Conservation (phyloP, 2,113 vertebrate species). For the Archocentrus centrarchus region DNA sequence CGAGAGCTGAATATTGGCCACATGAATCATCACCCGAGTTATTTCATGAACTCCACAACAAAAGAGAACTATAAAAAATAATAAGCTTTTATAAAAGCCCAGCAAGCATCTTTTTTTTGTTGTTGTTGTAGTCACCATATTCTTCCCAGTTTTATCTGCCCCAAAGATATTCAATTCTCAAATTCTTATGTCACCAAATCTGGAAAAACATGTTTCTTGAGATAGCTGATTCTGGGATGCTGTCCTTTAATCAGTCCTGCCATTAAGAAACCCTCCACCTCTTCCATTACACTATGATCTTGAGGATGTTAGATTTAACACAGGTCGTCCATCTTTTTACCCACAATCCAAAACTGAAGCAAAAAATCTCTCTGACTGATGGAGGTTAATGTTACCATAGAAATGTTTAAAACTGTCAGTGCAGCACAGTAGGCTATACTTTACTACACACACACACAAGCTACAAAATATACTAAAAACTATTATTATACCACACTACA, state of each 20-base stretch:
- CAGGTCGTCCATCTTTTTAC: not conserved
- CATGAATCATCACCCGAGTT: not conserved
- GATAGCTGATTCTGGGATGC: too few species aligned
- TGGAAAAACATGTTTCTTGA: not conserved
- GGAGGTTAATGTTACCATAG: too few species aligned
- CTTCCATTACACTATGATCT: not conserved
- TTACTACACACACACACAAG: too few species aligned
- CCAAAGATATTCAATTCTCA: not conserved
- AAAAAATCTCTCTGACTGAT: too few species aligned
- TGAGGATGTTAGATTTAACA: not conserved
- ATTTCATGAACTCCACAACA: not conserved
- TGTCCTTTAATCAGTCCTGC: not conserved
- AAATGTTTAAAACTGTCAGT: too few species aligned
- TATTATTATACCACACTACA: too few species aligned
- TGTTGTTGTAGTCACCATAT: not conserved
- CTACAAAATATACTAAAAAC: too few species aligned
- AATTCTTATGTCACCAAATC: not conserved
- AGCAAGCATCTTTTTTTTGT: not conserved
- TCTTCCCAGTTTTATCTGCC: not conserved
- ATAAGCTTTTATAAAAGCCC: not conserved
- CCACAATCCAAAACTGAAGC: too few species aligned
- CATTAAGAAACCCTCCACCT: fast-evolving
- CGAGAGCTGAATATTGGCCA: not conserved
- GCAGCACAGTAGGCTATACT: too few species aligned
- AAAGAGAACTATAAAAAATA: not conserved